phyloP scores from a whole-genome alignment of 2,113 vertebrate genomes.

The Epinephelus cyanopodus region DNA sequence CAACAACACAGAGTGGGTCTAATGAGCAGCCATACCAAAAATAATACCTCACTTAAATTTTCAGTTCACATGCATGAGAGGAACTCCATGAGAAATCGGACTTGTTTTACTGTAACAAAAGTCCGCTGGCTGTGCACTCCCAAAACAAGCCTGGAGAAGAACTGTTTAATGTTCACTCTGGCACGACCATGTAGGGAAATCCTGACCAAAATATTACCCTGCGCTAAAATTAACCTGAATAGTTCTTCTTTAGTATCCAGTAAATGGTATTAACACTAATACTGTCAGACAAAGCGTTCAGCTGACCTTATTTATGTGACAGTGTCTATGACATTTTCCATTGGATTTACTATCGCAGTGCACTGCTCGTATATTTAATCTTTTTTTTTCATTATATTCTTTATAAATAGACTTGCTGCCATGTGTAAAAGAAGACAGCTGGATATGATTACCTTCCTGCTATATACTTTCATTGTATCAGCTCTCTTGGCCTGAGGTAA shows the following conservation, averaged over 20 bases:
- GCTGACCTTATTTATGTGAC: constrained; percentile 32
- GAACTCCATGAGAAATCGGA: constrained; percentile 32
- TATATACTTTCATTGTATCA: constrained; percentile 81
- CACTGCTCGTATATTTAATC: constrained; percentile 16
- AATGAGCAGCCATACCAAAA: constrained; percentile 46
- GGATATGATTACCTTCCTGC: constrained; percentile 81
- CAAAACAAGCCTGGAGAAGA: constrained; percentile 61
- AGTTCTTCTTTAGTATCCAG: constrained; percentile 52
- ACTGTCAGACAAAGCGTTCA: constrained; percentile 50
- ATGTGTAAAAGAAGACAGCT: constrained; percentile 80
- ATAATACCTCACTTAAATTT: constrained; percentile 40
- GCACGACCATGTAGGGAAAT: constrained; percentile 80
- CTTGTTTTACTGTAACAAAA: constrained; percentile 57
- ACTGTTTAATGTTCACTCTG: constrained; percentile 67
- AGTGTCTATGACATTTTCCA: constrained; percentile 59
- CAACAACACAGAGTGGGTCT: constrained; percentile 50
- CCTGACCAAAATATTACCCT: constrained; percentile 76
- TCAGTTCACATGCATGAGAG: constrained; percentile 27
- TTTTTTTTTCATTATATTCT: constrained; percentile 57
- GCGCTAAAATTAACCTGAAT: constrained; percentile 75
- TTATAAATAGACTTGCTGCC: constrained; percentile 77
- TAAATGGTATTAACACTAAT: constrained; percentile 44
- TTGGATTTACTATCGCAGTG: constrained; percentile 53
- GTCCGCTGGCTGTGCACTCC: constrained; percentile 40
- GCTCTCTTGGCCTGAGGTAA: constrained; percentile 79